A percentile compares a stretch with the other conserved stretches of the same genome.
Evolutionary conservation across 30 jellyfish, hydroid and myxozoan species (phyloP).

Genomic region (Hydractinia echinata): DNA sequence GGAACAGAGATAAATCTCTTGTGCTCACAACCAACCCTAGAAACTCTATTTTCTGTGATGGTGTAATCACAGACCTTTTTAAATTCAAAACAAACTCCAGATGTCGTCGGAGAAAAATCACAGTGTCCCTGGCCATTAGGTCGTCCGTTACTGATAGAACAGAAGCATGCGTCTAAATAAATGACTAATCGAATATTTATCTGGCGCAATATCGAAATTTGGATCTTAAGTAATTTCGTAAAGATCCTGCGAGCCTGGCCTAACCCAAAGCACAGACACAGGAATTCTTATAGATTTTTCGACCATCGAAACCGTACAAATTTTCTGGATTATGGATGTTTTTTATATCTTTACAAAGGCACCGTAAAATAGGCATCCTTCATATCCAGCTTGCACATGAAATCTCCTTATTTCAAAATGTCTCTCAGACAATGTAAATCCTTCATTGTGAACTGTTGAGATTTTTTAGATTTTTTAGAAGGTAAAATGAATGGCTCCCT

Average conservation of each 20-base stretch:
- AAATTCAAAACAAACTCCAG: conserved; percentile 4
- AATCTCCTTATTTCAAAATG: neutral
- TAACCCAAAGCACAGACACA: conserved; percentile 40
- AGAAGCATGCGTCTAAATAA: conserved; percentile 29
- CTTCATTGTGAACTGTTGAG: neutral
- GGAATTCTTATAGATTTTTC: conserved; percentile 28
- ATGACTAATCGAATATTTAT: conserved; percentile 19
- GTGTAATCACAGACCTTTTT: neutral
- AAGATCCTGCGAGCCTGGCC: conserved; percentile 29
- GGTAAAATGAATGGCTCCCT: neutral
- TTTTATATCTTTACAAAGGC: too few relatives aligned
- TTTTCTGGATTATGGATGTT: conserved; percentile 11
- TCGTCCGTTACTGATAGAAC: neutral
- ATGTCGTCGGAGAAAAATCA: neutral
- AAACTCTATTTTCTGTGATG: conserved; percentile 9
- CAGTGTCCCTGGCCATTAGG: neutral
- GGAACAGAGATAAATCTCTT: neutral
- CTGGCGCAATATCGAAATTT: too few relatives aligned
- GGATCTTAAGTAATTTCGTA: neutral
- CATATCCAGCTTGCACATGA: conserved; percentile 34
- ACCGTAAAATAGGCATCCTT: conserved; percentile 31
- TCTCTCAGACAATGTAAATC: neutral
- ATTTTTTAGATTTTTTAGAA: neutral
- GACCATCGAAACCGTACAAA: conserved; percentile 24
- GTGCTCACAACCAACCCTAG: conserved; percentile 1